Base-by-base conservation (phyloP, 2,888 invertebrate genomes). In the Poecilus cupreus region DNA sequence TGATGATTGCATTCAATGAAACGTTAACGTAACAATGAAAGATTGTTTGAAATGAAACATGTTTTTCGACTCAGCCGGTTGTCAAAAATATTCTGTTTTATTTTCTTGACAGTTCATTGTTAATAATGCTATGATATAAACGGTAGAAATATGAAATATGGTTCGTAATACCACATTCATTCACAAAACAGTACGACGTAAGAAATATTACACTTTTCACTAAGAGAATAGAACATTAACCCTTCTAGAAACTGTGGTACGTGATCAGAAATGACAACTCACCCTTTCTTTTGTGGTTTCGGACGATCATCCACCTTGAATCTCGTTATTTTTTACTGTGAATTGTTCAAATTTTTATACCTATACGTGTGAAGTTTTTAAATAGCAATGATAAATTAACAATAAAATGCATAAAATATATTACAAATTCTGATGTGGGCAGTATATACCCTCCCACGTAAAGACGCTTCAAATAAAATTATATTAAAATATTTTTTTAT, bases 1-100 rank as follows among this genome's bases (percentile, higher is more conserved):
- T 24, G 57, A 57, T 57, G 24, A 57, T 10, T 24, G 57, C 22
- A 57, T 57, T 57, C 22, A 57, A 57, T 57, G n/a, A 57, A 57
- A 57, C 39, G n/a, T 39, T 57, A 57, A 11, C 57, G 8, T 24
- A 57, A 57, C 26, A 57, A 57, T 22, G 57, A 57, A 57, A 57
- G 22, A 57, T 57, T 24, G 26, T 22, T 57, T 11, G 24, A 20
- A 57, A 57, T 57, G 24, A 57, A 24, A 57, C 57, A 57, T 57
- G 57, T 24, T 24, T 57, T 57, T 57, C 57, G 22, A 57, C 24
- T 57, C 24, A 24, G n/a, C n/a, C n/a, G n/a, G n/a, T n/a, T n/a
- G n/a, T n/a, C 51, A 5, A 20, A 10, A 6, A 54, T 20, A 57
- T n/a, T 24, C 13, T 5, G 10, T 24, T 57, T 57, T 57, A 24